Evolutionary conservation across 2,888 invertebrate species (phyloP), one percentile per base, ranked within the genome.

Genomic region (Criorhina ranunculi): DNA sequence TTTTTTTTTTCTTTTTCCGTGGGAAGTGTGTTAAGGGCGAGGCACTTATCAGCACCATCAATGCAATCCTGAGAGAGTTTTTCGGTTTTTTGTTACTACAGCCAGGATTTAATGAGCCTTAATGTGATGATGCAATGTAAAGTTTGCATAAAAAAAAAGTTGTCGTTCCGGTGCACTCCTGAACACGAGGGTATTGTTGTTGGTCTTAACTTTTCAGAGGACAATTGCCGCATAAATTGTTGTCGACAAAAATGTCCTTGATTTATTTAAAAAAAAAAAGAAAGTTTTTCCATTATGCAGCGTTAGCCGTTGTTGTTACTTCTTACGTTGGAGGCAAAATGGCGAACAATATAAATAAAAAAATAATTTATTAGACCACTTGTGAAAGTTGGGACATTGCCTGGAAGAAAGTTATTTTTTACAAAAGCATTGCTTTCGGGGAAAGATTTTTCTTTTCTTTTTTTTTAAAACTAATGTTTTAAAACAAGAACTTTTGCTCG

Each of bases 291-390:
- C 67, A 76, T 76, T 76, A 67, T 59, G 40, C 19, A 7, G 35
- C 12, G 12, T 12, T 12, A 5, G 9, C 15, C 15, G 19, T 42
- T 31, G 42, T 17, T 60, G 46, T 40, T 46, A n/a, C 46, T 3
- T 8, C 11, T 44, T 42, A 29, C 9, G 24, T 12, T 4, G 8
- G 19, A n/a, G 9, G 12, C 7, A 24, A 24, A 31, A 12, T 7
- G 53, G 19, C 24, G n/a, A 12, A 19, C 17, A 35, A 37, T 40
- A 31, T 24, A 55, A 75, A 76, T 40, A 67, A 59, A 67, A n/a
- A 55, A 69, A 57, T 73, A 24, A 73, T 76, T 76, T 59, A 76
- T 76, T 59, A 51, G 57, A 40, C 31, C 66, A 76, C 76, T 76
- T 59, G 40, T 42, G 40, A 76, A 76, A 76, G 17, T 76, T 76